A percentile compares a stretch with the other conserved stretches of the same genome.
These are phyloP conservation scores for Glossosoma conforme DNA, from an alignment of 1,140 invertebrate species.

Conservation along the genomic window DNA sequence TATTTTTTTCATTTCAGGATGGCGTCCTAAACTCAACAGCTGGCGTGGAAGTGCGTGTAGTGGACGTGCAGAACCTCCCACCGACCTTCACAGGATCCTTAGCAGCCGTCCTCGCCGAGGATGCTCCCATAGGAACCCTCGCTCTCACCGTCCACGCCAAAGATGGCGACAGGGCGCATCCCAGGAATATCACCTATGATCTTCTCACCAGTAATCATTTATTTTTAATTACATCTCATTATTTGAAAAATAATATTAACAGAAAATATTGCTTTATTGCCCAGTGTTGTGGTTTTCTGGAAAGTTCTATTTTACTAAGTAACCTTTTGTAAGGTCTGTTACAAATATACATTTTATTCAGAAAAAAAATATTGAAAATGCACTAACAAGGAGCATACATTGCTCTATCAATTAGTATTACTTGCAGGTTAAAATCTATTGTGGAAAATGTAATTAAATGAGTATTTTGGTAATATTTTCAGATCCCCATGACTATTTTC, in stretches of 20 bases:
- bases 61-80: conserved; percentile 77
- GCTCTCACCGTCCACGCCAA: conserved; percentile 73
- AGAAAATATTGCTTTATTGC: no score
- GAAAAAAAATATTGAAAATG: no score
- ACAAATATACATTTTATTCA: background rate
- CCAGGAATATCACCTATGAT: conserved; percentile 72
- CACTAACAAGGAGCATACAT: no score
- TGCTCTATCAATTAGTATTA: no score
- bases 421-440: no score
- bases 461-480: conserved; percentile 28
- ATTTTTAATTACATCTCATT: conserved; percentile 5
- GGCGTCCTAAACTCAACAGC: conserved; percentile 68
- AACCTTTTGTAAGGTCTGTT: no score
- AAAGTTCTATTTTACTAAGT: no score
- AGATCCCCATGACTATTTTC: conserved; percentile 86
- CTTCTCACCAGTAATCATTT: conserved; percentile 69
- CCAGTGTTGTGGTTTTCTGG: no score
- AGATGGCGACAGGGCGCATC: conserved; percentile 77
- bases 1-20: conserved; percentile 55
- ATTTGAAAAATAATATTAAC: no score
- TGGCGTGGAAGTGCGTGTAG: conserved; percentile 69
- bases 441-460: no score
- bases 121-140: conserved; percentile 77
- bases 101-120: conserved; percentile 75
- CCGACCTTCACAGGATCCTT: conserved; percentile 77